Evolutionary conservation across 2,113 vertebrate species (phyloP), one percentile per base, ranked within the genome.

Genomic region (Paraplagusia blochii): DNA sequence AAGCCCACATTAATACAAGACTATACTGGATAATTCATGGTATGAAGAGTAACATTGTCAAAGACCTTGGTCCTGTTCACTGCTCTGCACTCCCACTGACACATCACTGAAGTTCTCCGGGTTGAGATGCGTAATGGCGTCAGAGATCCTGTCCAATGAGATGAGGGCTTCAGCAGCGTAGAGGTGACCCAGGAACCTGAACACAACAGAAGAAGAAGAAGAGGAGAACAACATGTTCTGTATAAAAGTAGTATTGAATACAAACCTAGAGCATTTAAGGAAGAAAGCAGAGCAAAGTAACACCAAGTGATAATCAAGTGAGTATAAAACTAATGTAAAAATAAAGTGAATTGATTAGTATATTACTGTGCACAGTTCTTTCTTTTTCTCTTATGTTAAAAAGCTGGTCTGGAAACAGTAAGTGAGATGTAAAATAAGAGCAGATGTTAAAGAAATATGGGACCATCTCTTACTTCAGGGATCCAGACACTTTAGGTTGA

Each of bases 81-180:
- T 97, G 72, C 91, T 92, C 54, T 93, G 91, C 51, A 96, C 88
- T 36, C 94, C 97, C 13, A 99, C 86, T 36, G 94, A 98, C 63
- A 99, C 97, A 39, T 99, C 97, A 6, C 91, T 97, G 80, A 99
- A 92, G 0, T 99, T 98, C 80, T 99, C 97, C 0, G 97, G 96
- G 84, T 97, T 99, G 80, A 99, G 91, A 85, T 99, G 96, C 68
- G 92, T 86, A 63, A 99, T 99, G 15, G 97, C 97, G 53, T 99
- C 97, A 14, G 97, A 98, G 87, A 99, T 99, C 83, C 95, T 91
- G 91, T 99, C 97, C 78, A 99, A 79, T 75, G 97, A 98, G 85
- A 99, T 99, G 75, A 99, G 95, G 44, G 97, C 94, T 88, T 98
- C 97, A 65, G 97, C 96, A 14, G 96, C 97, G 19, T 98, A 99